Evolutionary conservation across 2,113 vertebrate species (phyloP).

Genomic region (Choloepus hoffmanni): DNA sequence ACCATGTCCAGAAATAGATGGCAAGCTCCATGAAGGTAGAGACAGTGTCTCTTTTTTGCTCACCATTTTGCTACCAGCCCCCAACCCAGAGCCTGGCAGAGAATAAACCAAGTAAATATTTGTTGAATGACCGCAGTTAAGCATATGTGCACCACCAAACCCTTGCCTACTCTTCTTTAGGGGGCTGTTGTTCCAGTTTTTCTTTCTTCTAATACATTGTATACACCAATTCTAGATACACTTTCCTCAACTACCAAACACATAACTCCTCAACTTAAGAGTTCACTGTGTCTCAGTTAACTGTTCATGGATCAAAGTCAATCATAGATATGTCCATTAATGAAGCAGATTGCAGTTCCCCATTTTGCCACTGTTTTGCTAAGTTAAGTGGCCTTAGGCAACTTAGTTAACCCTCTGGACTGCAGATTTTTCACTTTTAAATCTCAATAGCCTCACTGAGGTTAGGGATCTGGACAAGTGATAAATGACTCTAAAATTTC

Average conservation of each 20-base stretch:
- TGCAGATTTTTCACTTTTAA: neutral
- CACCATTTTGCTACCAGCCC: neutral
- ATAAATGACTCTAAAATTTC: neutral
- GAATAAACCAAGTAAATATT: neutral
- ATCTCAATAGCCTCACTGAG: neutral
- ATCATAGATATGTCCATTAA: neutral
- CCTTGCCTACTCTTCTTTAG: neutral
- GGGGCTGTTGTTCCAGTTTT: neutral
- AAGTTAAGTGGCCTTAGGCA: neutral
- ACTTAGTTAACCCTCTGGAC: neutral
- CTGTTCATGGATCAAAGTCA: neutral
- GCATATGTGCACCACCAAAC: neutral
- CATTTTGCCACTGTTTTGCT: neutral
- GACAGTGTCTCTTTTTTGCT: neutral
- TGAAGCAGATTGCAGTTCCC: neutral
- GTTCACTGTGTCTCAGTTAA: neutral
- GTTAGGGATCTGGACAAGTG: neutral
- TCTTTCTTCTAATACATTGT: neutral
- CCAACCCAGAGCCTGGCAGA: neutral
- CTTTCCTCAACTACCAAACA: neutral
- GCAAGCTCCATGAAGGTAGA: neutral
- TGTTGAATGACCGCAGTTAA: neutral
- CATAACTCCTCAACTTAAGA: neutral
- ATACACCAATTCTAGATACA: neutral
- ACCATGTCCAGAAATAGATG: neutral